Evolutionary conservation across 2,888 invertebrate genomes (phyloP).

Genomic region (Meiosimyza decipiens): DNA sequence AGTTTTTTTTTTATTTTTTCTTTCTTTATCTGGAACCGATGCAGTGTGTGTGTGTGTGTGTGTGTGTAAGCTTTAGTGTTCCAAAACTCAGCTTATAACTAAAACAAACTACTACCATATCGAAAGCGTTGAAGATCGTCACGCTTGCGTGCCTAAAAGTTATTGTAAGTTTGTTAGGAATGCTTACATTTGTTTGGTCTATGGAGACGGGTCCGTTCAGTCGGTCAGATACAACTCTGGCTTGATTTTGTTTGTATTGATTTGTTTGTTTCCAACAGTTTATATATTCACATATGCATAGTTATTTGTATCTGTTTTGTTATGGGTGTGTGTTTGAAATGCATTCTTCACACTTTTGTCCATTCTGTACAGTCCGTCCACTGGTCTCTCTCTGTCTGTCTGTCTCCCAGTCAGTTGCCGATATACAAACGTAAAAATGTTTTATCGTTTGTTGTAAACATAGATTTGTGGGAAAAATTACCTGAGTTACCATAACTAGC

Average conservation of each 20-base stretch:
- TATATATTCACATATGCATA: too few relatives aligned
- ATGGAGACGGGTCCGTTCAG: neutral
- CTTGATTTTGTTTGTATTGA: too few relatives aligned
- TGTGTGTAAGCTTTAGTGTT: too few relatives aligned
- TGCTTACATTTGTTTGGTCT: conserved; percentile 9
- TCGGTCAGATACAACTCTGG: too few relatives aligned
- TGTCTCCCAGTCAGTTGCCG: conserved; percentile 8
- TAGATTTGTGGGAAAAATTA: conserved; percentile 29
- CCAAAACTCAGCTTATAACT: too few relatives aligned
- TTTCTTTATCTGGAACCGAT: too few relatives aligned
- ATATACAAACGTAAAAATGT: conserved; percentile 27
- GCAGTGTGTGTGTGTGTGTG: too few relatives aligned
- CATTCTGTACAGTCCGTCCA: neutral
- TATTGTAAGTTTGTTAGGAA: conserved; percentile 30
- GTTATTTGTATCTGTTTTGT: too few relatives aligned
- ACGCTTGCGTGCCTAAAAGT: conserved; percentile 28
- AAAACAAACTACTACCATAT: neutral
- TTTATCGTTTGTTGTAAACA: conserved; percentile 25
- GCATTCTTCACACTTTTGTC: neutral
- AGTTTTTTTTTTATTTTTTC: too few relatives aligned
- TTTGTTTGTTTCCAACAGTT: too few relatives aligned
- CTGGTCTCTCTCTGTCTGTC: neutral
- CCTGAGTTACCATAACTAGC: too few relatives aligned
- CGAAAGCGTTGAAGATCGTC: conserved; percentile 4
- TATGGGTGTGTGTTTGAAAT: too few relatives aligned